Evolutionary conservation across 1,140 invertebrate species (phyloP), one percentile per base, ranked within the genome.

Genomic region (Pseudomyrmex dendroicus): DNA sequence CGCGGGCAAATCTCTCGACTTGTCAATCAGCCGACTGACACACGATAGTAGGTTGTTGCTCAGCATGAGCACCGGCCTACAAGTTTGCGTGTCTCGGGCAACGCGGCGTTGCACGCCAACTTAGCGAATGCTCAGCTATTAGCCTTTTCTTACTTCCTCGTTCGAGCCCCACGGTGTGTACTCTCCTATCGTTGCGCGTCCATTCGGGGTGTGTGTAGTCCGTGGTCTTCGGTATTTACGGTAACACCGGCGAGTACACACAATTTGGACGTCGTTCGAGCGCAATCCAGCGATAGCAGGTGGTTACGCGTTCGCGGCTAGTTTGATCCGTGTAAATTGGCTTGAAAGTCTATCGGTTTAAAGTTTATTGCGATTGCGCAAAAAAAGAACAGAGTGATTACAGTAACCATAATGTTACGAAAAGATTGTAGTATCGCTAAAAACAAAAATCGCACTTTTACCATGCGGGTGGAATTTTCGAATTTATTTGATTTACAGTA

Each of bases 1-100:
- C 92, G 92, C 90, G 87, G 92, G 83, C 91, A 92, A 93, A 94
- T 94, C 93, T 94, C 93, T 94, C 92, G 92, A 92, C 92, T 94
- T 94, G 93, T 94, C 93, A 94, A 94, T 94, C 93, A 94, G 91
- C 87, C 88, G 92, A 92, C 93, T 93, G 93, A 93, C 93, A 91
- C 86, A 84, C 89, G 89, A 91, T 89, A 84, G 84, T 89, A 88
- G 90, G 77, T 88, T 80, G 76, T 80, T 89, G 87, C 86, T 61
- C 83, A 77, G 84, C 85, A 22, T 52, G 35, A 20, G 64, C 25
- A n/a, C 20, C 20, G 62, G 67, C 67, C 12, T 3, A 35, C 62
- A 80, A 70, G 73, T 90, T 92, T 92, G 92, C 92, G 91, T 92
- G 92, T 89, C 86, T 86, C 74, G 85, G 22, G 35, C 35, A 83